These are phyloP conservation scores for Brevipalpus yothersi DNA, from an alignment of 1,140 invertebrate genomes.

Conservation along the genomic window DNA sequence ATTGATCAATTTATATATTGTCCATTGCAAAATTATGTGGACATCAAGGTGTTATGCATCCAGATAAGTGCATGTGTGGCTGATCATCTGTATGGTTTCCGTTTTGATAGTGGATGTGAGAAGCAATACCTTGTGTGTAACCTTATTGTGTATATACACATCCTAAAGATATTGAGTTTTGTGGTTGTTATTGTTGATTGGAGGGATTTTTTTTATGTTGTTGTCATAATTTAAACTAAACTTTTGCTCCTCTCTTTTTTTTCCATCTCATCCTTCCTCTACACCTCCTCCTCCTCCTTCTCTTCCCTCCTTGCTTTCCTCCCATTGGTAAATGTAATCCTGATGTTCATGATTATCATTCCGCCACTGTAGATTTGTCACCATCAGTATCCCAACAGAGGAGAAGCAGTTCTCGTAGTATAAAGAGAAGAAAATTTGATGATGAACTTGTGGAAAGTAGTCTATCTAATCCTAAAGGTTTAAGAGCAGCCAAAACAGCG, in stretches of 20 bases:
- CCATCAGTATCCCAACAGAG: slow-evolving; percentile 8
- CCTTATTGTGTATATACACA: too few species aligned
- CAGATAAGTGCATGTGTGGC: too few species aligned
- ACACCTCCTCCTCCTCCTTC: background rate
- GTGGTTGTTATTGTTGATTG: background rate
- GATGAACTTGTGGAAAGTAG: slow-evolving; percentile 62
- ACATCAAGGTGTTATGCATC: too few species aligned
- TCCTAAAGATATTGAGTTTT: background rate
- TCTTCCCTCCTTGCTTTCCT: too few species aligned
- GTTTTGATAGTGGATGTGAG: too few species aligned
- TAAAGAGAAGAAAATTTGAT: slow-evolving; percentile 84
- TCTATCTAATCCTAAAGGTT: slow-evolving; percentile 12
- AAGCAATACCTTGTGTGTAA: too few species aligned
- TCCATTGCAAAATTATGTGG: too few species aligned
- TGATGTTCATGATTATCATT: too few species aligned
- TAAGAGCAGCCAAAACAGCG: background rate
- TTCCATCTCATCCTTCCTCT: background rate
- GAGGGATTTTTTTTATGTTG: background rate
- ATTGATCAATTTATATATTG: too few species aligned
- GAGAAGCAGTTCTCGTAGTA: slow-evolving; percentile 59
- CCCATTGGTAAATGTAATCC: too few species aligned
- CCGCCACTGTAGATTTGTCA: background rate
- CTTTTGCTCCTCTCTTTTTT: background rate
- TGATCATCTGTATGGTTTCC: too few species aligned
- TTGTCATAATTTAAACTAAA: background rate